Conservation (phyloP, 2,113 vertebrate species). For the Lynx canadensis region DNA sequence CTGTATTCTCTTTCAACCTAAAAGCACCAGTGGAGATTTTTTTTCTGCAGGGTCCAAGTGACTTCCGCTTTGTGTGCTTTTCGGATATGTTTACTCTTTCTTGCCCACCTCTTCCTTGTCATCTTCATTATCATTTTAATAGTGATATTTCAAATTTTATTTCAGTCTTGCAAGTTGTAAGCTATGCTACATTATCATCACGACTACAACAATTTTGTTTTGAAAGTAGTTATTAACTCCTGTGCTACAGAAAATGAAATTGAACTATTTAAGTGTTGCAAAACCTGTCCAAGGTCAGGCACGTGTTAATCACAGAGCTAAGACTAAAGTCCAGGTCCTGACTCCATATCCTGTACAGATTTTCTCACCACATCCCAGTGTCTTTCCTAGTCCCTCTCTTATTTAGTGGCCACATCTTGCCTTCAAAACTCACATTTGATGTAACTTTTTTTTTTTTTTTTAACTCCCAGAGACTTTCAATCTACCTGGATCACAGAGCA, state of each 20-base stretch:
- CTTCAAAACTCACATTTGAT: background rate
- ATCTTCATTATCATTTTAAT: background rate
- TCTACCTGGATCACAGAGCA: background rate
- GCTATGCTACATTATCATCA: background rate
- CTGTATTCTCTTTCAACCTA: background rate
- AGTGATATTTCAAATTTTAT: background rate
- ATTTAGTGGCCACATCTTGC: background rate
- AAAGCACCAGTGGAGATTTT: background rate
- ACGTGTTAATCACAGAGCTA: background rate
- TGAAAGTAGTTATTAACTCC: slow-evolving; percentile 4
- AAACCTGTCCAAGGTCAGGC: background rate
- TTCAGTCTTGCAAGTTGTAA: background rate
- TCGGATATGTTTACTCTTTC: background rate
- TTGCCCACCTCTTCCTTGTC: background rate
- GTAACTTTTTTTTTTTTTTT: background rate
- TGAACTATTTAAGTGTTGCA: background rate
- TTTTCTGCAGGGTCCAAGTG: background rate
- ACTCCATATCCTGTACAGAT: background rate
- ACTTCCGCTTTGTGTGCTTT: background rate
- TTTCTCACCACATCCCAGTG: background rate
- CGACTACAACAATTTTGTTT: background rate
- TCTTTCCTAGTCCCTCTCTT: background rate
- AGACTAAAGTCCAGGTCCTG: background rate
- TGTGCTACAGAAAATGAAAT: background rate
- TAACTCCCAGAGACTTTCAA: background rate